Conservation (phyloP, 2,113 vertebrate genomes). For the Alligator sinensis region DNA sequence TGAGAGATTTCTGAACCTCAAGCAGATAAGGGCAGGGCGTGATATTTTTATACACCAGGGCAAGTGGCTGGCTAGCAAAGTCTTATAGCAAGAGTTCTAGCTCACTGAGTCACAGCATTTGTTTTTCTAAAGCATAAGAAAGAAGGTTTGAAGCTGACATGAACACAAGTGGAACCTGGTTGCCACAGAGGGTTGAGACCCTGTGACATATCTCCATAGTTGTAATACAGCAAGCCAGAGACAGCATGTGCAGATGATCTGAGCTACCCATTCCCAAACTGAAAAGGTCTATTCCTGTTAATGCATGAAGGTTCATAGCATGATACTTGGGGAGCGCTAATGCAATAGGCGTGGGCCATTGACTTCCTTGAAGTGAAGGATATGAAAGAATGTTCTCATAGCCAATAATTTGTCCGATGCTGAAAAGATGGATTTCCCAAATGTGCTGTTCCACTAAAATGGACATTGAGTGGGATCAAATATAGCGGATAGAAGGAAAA, state of each 20-base stretch:
- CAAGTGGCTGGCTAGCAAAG: neutral
- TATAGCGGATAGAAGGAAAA: neutral
- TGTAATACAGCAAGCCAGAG: neutral
- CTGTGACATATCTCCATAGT: neutral
- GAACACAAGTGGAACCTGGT: neutral
- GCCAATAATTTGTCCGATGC: neutral
- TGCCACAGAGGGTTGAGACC: neutral
- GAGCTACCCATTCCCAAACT: neutral
- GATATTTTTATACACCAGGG: neutral
- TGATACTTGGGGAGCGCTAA: neutral
- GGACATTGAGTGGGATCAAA: neutral
- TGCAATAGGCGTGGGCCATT: neutral
- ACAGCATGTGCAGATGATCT: neutral
- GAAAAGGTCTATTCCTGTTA: neutral
- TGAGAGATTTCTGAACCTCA: constrained; percentile 1
- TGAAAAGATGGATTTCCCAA: neutral
- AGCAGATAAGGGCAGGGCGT: neutral
- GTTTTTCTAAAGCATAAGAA: neutral
- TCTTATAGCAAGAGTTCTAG: neutral
- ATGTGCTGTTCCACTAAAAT: neutral
- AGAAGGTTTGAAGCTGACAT: neutral
- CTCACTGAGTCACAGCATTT: neutral
- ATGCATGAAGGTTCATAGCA: neutral
- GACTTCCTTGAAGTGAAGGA: neutral
- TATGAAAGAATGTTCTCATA: neutral